phyloP scores from a whole-genome alignment of 2,888 invertebrate species.

The Agrochola macilenta region DNA sequence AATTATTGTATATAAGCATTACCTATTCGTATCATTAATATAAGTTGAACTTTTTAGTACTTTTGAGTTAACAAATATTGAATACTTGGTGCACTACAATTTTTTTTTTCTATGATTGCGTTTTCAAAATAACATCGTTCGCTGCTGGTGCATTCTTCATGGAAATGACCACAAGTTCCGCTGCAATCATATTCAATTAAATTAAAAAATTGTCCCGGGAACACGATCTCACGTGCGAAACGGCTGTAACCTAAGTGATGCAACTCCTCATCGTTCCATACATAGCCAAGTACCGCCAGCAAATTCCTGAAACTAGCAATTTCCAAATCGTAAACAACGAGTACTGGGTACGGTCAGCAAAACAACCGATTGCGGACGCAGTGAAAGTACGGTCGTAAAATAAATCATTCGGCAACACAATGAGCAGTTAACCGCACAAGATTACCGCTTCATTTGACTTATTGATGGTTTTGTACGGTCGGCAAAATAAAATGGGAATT shows the following conservation, averaged over 20 bases:
- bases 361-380: conserved; percentile 69
- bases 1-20: too few species aligned
- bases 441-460: conserved; percentile 84
- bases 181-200: conserved; percentile 49
- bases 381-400: conserved; percentile 84
- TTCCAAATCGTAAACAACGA: conserved; percentile 76
- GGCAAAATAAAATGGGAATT: conserved; percentile 69
- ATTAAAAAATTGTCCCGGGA: conserved; percentile 40
- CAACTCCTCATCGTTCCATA: conserved; percentile 55
- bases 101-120: background rate
- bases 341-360: conserved; percentile 67
- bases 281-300: conserved; percentile 57
- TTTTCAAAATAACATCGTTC: background rate
- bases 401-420: conserved; percentile 85
- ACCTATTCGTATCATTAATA: too few species aligned
- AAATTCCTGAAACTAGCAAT: conserved; percentile 64
- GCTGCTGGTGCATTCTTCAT: background rate
- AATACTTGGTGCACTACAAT: background rate
- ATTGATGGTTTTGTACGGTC: conserved; percentile 76
- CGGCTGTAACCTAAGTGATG: conserved; percentile 46
- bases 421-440: conserved; percentile 81
- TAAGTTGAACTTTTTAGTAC: background rate
- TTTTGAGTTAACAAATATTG: background rate
- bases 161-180: conserved; percentile 7
- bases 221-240: conserved; percentile 61